A percentile compares a stretch with the other conserved stretches of the same genome.
phyloP scores from a whole-genome alignment of 1,140 invertebrate species.

The Lutraria rhynchaena region DNA sequence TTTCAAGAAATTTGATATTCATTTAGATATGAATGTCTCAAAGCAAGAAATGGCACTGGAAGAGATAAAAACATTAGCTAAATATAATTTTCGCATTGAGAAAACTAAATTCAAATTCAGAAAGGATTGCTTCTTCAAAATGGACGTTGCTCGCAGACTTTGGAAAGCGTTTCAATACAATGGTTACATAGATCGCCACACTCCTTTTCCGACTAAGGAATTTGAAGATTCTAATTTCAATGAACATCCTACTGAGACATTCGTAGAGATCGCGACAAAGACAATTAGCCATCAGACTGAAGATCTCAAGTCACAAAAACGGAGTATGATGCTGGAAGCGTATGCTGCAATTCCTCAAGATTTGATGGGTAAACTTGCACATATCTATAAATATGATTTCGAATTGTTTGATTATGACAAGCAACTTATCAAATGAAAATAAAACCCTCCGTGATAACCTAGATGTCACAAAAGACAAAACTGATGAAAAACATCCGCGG shows the following conservation, averaged over 20 bases:
- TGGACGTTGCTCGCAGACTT: neutral
- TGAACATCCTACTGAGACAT: neutral
- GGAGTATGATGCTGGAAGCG: neutral
- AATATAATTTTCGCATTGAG: slow-evolving; percentile 4
- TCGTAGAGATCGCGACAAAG: neutral
- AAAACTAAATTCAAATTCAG: too few species aligned
- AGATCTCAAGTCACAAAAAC: neutral
- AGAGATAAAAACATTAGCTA: neutral
- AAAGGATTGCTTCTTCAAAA: neutral
- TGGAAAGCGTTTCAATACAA: slow-evolving; percentile 24
- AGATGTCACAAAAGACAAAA: too few species aligned
- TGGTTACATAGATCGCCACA: neutral
- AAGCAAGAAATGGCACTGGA: too few species aligned
- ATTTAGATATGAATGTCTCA: neutral
- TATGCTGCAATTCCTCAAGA: neutral
- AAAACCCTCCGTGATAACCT: too few species aligned
- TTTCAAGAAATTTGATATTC: neutral
- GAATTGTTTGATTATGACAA: slow-evolving; percentile 34
- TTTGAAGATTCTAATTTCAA: too few species aligned
- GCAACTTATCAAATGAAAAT: too few species aligned
- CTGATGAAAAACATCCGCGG: too few species aligned
- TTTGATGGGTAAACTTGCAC: neutral
- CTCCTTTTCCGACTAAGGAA: neutral
- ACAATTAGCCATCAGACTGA: neutral
- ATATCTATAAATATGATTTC: slow-evolving; percentile 19